Evolutionary conservation across 2,888 invertebrate species (phyloP).

Genomic region (Clitarchus hookeri): DNA sequence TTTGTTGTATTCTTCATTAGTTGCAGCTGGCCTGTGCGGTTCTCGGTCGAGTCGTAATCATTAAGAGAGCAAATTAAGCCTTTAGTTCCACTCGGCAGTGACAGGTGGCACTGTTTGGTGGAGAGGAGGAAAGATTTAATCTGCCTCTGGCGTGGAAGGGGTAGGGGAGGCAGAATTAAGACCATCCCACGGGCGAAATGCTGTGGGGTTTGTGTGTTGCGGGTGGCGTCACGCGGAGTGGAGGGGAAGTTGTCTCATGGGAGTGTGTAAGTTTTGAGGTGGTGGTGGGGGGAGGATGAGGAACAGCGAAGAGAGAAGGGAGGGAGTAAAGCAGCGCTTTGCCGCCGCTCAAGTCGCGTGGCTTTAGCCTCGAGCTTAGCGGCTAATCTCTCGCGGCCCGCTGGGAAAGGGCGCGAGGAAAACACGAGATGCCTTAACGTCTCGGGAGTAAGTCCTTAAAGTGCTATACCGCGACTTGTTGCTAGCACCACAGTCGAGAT

Average conservation of each 20-base stretch:
- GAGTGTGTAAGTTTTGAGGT: too few species aligned
- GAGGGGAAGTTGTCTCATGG: slow-evolving; percentile 29
- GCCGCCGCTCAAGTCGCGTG: not conserved
- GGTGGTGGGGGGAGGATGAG: not conserved
- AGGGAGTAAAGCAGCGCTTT: not conserved
- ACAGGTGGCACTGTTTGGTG: slow-evolving; percentile 34
- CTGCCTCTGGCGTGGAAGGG: not conserved
- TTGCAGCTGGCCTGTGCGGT: not conserved
- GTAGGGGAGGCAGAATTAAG: slow-evolving; percentile 24
- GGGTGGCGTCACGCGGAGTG: slow-evolving; percentile 16
- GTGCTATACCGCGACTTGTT: not conserved
- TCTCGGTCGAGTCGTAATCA: slow-evolving; percentile 24
- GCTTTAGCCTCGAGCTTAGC: not conserved
- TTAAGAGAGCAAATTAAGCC: slow-evolving; percentile 40
- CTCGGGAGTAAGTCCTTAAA: not conserved
- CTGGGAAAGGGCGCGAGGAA: not conserved
- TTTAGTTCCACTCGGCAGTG: slow-evolving; percentile 37
- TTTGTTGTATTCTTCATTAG: not conserved
- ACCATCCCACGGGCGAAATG: slow-evolving; percentile 33
- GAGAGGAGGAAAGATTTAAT: slow-evolving; percentile 36
- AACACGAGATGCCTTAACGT: slow-evolving; percentile 9
- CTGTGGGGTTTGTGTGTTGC: slow-evolving; percentile 18
- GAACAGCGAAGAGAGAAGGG: not conserved
- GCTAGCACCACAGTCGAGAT: not conserved
- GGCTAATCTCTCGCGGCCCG: not conserved